These are phyloP conservation scores for Holacanthus passer DNA, from an alignment of 2,113 vertebrate genomes.

Conservation along the genomic window DNA sequence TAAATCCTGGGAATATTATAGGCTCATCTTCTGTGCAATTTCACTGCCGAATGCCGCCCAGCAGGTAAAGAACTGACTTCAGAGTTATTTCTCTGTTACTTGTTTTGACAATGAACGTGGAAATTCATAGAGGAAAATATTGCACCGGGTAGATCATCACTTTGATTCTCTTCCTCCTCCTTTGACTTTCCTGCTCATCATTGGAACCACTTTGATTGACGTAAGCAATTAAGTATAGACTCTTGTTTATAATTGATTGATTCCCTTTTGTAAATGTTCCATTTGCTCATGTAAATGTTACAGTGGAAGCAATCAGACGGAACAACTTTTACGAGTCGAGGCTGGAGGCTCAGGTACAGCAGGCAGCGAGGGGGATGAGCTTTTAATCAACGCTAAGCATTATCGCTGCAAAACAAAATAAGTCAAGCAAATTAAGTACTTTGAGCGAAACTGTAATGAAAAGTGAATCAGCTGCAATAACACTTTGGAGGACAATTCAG, in stretches of 20 bases:
- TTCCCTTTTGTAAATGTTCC: conserved; percentile 18
- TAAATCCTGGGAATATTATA: conserved; percentile 42
- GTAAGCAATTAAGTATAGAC: conserved; percentile 24
- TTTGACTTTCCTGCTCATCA: background rate
- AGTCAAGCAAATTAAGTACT: conserved; percentile 60
- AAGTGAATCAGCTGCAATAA: conserved; percentile 54
- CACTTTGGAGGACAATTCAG: conserved; percentile 62
- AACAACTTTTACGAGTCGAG: background rate
- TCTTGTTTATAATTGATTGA: conserved; percentile 44
- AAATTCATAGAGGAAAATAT: conserved; percentile 20
- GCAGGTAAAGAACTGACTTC: conserved; percentile 26
- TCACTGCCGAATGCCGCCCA: conserved; percentile 57
- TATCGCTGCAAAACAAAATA: conserved; percentile 64
- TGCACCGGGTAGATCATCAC: background rate
- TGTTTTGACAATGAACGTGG: conserved; percentile 24
- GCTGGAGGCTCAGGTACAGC: conserved; percentile 46
- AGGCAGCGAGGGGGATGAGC: conserved; percentile 24
- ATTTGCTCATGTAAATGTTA: background rate
- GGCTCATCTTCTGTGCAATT: conserved; percentile 51
- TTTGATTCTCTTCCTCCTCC: background rate
- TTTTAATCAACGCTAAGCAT: conserved; percentile 62
- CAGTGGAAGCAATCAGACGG: conserved; percentile 36
- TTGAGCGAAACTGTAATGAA: conserved; percentile 60
- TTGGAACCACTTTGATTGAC: conserved; percentile 33
- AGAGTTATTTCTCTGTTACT: conserved; percentile 21